Evolutionary conservation across 2,888 invertebrate genomes (phyloP), one percentile per base, ranked within the genome.

Genomic region (Oscheius sp.): DNA sequence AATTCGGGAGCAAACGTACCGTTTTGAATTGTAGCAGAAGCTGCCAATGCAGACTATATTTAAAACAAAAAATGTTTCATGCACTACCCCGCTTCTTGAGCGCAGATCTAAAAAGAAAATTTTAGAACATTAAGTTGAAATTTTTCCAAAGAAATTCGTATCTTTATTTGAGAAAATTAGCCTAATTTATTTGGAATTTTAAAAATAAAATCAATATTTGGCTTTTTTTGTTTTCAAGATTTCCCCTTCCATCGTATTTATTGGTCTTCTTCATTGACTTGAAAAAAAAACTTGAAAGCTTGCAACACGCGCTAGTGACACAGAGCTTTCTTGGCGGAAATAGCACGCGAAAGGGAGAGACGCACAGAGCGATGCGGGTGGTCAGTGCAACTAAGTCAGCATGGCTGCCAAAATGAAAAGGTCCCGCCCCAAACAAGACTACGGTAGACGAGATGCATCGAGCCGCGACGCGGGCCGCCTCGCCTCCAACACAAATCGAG

Each of bases 321-420:
- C 37, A 12, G 37, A n/a, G n/a, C n/a, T 17, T 33, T 55, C 15
- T 4, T 33, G 20, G 1, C 1, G 12, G 27, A 42, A 45, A 61
- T 23, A 58, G 55, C 25, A 37, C 20, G 58, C 5, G 37, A 58
- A 68, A 58, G 17, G 33, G 34, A 27, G 39, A 61, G 68, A 58
- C 29, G n/a, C 31, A 17, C 17, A 27, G 57, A 55, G 55, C 66
- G 68, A 46, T 45, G 52, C 37, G 68, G 68, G 61, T 68, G 68
- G 68, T 68, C 68, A 61, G 25, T 29, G 67, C 45, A 27, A 31
- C 39, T 31, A 58, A 67, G 58, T 58, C 68, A 58, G 61, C 45
- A 37, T 68, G 61, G 31, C 48, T 61, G 58, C 58, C 68, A 37
- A 48, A 25, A 10, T 48, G 17, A 37, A 37, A 42, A 29, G 50